Conservation (phyloP, 2,888 invertebrate genomes). For the Euproctis similis region DNA sequence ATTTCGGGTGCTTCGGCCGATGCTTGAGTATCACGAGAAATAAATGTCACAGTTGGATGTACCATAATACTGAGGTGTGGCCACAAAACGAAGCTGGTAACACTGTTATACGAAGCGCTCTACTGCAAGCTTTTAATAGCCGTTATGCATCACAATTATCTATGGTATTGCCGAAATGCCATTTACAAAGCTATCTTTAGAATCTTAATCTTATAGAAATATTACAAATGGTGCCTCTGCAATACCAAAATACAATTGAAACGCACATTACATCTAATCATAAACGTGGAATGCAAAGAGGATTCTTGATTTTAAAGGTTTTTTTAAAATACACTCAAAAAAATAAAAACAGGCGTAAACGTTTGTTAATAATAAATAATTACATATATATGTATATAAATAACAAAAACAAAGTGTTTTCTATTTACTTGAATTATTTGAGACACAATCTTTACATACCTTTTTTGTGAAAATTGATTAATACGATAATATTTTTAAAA, state of each 20-base stretch:
- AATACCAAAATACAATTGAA: too few species aligned
- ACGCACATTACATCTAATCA: slow-evolving; percentile 43
- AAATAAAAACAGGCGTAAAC: slow-evolving; percentile 32
- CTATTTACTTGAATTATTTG: too few species aligned
- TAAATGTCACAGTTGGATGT: too few species aligned
- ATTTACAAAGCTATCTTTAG: too few species aligned
- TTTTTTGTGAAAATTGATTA: too few species aligned
- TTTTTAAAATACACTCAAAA: slow-evolving; percentile 29
- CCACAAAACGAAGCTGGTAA: slow-evolving; percentile 21
- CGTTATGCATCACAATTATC: too few species aligned
- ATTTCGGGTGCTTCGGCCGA: too few species aligned
- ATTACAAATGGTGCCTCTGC: too few species aligned
- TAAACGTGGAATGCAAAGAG: slow-evolving; percentile 68
- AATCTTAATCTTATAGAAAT: too few species aligned
- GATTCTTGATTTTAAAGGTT: slow-evolving; percentile 38
- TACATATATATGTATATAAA: slow-evolving; percentile 45
- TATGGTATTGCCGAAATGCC: slow-evolving; percentile 26
- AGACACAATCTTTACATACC: slow-evolving; percentile 4
- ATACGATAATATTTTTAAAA: too few species aligned
- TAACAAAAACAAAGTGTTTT: too few species aligned
- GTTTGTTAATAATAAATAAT: slow-evolving; percentile 24
- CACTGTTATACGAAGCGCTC: slow-evolving; percentile 24
- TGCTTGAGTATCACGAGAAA: too few species aligned
- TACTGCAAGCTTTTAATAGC: slow-evolving; percentile 22
- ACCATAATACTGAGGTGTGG: slow-evolving; percentile 41